Evolutionary conservation across 2,888 invertebrate genomes (phyloP), one percentile per base, ranked within the genome.

Genomic region (Macrophya annulata): DNA sequence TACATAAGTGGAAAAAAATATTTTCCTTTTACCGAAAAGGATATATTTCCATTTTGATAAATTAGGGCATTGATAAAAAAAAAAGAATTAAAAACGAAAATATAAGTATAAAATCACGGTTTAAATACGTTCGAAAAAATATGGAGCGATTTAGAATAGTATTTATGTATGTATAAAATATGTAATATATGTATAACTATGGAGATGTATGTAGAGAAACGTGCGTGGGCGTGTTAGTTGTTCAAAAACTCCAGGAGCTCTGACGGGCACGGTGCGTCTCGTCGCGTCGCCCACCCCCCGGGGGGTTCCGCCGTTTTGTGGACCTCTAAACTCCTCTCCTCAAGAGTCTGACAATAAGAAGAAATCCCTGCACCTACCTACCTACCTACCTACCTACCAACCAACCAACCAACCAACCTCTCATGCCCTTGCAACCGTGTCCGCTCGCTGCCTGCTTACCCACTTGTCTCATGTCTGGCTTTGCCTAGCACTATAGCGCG

Each of bases 401-500:
- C 59, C 43, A 76, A 25, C 62, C 62, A 17, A 55, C 55, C n/a
- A 17, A 17, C 17, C 55, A 25, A 40, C 76, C 72, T 45, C 37
- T 83, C 62, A 17, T 48, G 10, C 84, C 17, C 21, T 68, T 68
- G 68, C 72, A 25, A 86, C 84, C 43, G 21, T 68, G 43, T 55
- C 25, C 84, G 37, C 71, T 55, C 74, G 31, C 48, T 48, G 81
- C 59, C 59, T 81, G 51, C 68, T 51, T 84, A 77, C 85, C 72
- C 55, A 55, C 81, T 62, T 76, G 72, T 81, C 76, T 85, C 81
- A 45, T 76, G 72, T 81, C 76, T 85, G 85, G 88, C 87, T 85
- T 86, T 85, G 85, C 86, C 87, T 87, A 87, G 62, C 62, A 62
- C 62, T 25, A 62, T 62, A 62, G 62, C 62, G 10, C 62, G 10